Evolutionary conservation across 92 coral and sea anemone genomes (phyloP), one percentile per base, ranked within the genome.

Genomic region (Phenganax stokvisi): DNA sequence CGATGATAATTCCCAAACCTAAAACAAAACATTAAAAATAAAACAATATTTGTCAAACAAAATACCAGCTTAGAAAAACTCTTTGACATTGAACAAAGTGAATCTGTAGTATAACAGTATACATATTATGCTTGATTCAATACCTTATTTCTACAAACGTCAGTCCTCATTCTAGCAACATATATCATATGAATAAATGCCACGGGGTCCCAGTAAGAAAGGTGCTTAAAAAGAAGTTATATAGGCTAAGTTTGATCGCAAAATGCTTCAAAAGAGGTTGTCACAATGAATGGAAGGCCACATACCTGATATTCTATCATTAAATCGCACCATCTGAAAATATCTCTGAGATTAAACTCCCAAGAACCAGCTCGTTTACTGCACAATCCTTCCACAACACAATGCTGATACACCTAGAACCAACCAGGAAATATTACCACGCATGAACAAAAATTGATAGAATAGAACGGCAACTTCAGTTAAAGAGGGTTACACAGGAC

Each of bases 301-400:
- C 0, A 15, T 79, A 91, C 98, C 91, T 93, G 93, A 57, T 90
- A 89, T 70, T 66, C 82, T 37, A 89, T 77, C 56, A 90, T 87
- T 85, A 96, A 82, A 30, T 90, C 97, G 77, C 99, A 96, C 99
- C 99, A 96, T 54, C 99, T 88, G 85, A 96, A 96, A 66, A 96
- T 89, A 80, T 96, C 99, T 83, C 99, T 88, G 11, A 96, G 77
- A 84, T 96, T 96, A 77, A 96, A 86, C 63, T 96, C 99, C 99
- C 99, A 96, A 0, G 97, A 97, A 28, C 96, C 84, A 52, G 96
- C 97, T 59, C 83, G 88, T 81, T 84, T 92, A 52, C 99, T 97
- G 88, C 92, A 90, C 13, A 54, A 15, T 29, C 81, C 70, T 29
- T 76, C 81, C 7, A 76, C 70, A 52, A 76, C 81, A 47, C 81